A percentile compares a stretch with the other conserved stretches of the same genome.
These are phyloP conservation scores for Mirounga angustirostris DNA, from an alignment of 2,113 vertebrate genomes.

Conservation along the genomic window DNA sequence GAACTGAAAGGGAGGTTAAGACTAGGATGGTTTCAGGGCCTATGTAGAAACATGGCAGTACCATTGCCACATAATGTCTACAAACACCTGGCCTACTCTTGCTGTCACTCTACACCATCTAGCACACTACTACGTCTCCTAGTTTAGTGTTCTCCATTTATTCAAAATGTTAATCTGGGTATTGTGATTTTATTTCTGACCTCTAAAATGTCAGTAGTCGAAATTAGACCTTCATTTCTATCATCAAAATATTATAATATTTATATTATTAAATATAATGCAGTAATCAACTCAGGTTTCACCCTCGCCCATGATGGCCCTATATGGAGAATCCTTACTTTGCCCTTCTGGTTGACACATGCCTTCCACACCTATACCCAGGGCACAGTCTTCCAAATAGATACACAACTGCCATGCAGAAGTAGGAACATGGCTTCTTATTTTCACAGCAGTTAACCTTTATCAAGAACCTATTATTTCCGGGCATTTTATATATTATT, in stretches of 20 bases:
- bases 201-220: neutral
- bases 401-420: neutral
- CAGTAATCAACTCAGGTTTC: neutral
- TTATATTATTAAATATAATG: neutral
- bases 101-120: neutral
- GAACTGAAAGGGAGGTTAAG: neutral
- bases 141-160: neutral
- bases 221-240: neutral
- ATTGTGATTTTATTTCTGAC: neutral
- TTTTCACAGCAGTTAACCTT: constrained; percentile 31
- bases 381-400: neutral
- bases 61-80: neutral
- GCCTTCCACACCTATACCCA: neutral
- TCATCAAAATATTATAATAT: neutral
- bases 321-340: neutral
- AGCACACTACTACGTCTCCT: neutral
- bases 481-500: neutral
- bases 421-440: neutral
- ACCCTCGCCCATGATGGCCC: neutral
- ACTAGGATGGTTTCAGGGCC: neutral
- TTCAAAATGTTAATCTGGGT: neutral
- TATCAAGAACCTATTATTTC: neutral
- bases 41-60: neutral
- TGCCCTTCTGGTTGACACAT: neutral
- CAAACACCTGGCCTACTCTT: neutral